Evolutionary conservation across 2,797 vertebrate species (phyloP), one percentile per base, ranked within the genome.

Genomic region (Euthynnus affinis): DNA sequence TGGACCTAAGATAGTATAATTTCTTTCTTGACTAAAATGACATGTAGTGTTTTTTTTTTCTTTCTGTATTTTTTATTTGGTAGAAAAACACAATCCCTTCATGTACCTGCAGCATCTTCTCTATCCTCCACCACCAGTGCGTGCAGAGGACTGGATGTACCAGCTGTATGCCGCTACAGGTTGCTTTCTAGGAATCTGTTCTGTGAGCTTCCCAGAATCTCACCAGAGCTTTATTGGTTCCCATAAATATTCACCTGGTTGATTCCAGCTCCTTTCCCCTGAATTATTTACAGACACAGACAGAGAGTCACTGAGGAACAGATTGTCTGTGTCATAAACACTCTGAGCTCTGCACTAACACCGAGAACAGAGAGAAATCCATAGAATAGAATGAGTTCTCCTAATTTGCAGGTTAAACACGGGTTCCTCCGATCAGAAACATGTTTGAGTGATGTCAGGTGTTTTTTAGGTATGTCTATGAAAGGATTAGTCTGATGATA

Each of bases 161-260:
- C 44, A 0, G n/a, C 22, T 40, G 5, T 9, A 5, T 6, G 5
- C 32, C 13, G 23, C 27, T 2, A 10, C 66, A 32, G 14, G 17
- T 70, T 23, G 59, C 66, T 59, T 87, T 80, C 70, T 48, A 61
- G 12, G 63, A 80, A 76, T 75, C 55, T 40, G 59, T 58, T 40
- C 67, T 46, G 6, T 5, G 10, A 22, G 44, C 23, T 87, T 81
- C 82, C 60, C 40, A 76, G 78, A 84, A 84, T 60, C 44, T 4
- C 27, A 22, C 22, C 7, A 14, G 18, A 53, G 27, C 34, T 8
- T 51, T 23, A 34, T 0, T 44, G 23, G 15, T 7, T 17, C 6
- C 66, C 48, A 51, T 59, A 63, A 70, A 78, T 60, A 81, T 71
- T 74, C 59, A 66, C 63, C 34, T 37, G 34, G 7, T 20, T 32